Evolutionary conservation across 2,888 invertebrate genomes (phyloP).

Genomic region (Aricia artaxerxes): DNA sequence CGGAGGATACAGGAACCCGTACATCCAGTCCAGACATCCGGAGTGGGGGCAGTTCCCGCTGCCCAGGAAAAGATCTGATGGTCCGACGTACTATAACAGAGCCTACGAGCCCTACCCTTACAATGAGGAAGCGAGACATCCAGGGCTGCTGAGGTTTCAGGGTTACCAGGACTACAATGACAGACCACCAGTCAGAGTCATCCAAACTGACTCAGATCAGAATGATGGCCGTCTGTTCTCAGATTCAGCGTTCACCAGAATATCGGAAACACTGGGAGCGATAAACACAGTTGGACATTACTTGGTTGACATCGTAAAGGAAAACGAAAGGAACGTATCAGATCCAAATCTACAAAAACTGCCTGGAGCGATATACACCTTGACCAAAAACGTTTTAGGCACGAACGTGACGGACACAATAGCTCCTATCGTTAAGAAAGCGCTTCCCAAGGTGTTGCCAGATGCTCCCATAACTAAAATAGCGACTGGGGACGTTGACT

Average conservation of each 20-base stretch:
- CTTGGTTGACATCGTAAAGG: constrained; percentile 88
- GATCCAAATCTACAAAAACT: constrained; percentile 72
- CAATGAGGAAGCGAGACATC: constrained; percentile 49
- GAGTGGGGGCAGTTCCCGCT: constrained; percentile 69
- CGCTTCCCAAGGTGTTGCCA: constrained; percentile 66
- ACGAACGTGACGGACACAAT: constrained; percentile 90
- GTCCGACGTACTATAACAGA: constrained; percentile 45
- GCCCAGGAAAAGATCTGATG: constrained; percentile 70
- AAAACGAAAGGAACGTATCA: constrained; percentile 68
- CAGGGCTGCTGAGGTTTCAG: constrained; percentile 41
- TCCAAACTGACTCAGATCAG: constrained; percentile 53
- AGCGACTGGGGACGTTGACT: constrained; percentile 71
- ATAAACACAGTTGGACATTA: constrained; percentile 92
- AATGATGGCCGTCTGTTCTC: constrained; percentile 79
- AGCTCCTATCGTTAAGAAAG: constrained; percentile 84
- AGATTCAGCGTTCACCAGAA: constrained; percentile 81
- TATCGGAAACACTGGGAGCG: constrained; percentile 86
- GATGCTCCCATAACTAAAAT: constrained; percentile 70
- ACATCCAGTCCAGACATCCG: constrained; percentile 58
- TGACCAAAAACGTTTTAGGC: constrained; percentile 87
- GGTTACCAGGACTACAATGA: constrained; percentile 52
- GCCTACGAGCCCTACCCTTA: constrained; percentile 45
- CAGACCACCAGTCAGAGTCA: constrained; percentile 53
- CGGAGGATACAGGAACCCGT: constrained; percentile 56
- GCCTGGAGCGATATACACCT: constrained; percentile 88